These are phyloP conservation scores for Ochlodes sylvanus DNA, from an alignment of 2,888 invertebrate genomes.

Conservation along the genomic window DNA sequence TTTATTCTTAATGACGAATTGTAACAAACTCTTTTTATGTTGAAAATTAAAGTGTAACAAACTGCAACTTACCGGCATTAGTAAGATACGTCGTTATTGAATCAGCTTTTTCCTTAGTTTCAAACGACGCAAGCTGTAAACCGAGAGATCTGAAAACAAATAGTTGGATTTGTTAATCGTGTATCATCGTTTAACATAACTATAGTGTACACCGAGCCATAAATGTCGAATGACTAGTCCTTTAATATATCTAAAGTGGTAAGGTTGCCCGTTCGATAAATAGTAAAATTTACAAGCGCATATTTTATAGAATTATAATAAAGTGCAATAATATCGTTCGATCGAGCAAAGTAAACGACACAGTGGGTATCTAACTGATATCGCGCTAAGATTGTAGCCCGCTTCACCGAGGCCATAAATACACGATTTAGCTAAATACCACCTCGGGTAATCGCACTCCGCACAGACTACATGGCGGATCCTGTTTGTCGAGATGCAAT, in stretches of 20 bases:
- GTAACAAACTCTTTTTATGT: no score
- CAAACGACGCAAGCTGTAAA: conserved; percentile 93
- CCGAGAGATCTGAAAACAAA: conserved; percentile 88
- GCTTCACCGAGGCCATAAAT: conserved; percentile 56
- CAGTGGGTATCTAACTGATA: conserved; percentile 28
- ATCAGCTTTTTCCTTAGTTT: conserved; percentile 94
- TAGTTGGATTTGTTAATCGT: background rate
- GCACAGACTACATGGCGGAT: conserved; percentile 58
- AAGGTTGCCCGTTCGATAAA: conserved; percentile 23
- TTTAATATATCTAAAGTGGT: conserved; percentile 29
- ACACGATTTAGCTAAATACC: conserved; percentile 67
- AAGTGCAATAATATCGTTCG: conserved; percentile 37
- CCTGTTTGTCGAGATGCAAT: conserved; percentile 74
- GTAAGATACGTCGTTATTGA: conserved; percentile 92
- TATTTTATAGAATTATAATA: conserved; percentile 38
- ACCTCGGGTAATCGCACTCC: conserved; percentile 66
- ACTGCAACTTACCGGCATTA: conserved; percentile 87
- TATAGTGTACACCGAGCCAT: conserved; percentile 22
- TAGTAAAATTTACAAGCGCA: conserved; percentile 29
- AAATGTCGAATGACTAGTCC: conserved; percentile 18
- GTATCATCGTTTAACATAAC: conserved; percentile 30
- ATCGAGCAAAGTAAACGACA: conserved; percentile 35
- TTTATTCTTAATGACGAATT: no score
- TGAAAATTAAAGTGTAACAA: conserved; percentile 40
- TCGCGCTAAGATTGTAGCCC: conserved; percentile 49